A percentile compares a stretch with the other conserved stretches of the same genome.
phyloP scores from a whole-genome alignment of 2,113 vertebrate genomes.

The Potamarius usumacintae region DNA sequence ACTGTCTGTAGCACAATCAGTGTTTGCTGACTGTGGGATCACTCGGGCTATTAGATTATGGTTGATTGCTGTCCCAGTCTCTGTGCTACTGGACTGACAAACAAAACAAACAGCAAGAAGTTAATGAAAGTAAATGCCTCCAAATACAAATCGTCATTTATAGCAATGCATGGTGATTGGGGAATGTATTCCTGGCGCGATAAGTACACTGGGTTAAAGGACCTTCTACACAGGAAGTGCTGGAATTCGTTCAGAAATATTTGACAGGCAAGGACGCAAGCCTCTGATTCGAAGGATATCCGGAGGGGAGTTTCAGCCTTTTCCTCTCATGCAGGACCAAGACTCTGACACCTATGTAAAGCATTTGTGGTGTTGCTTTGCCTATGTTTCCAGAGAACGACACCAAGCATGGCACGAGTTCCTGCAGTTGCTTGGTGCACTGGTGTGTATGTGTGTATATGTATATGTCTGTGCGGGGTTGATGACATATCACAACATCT shows the following conservation, averaged over 20 bases:
- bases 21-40: conserved; percentile 10
- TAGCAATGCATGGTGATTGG: conserved; percentile 30
- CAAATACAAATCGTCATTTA: neutral
- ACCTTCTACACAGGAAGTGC: conserved; percentile 66
- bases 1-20: neutral
- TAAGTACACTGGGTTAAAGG: conserved; percentile 66
- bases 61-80: neutral
- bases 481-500: conserved; percentile 17
- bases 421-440: neutral
- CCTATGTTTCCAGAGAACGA: neutral
- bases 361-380: conserved; percentile 13
- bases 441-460: neutral
- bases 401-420: conserved; percentile 1
- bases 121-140: conserved; percentile 38
- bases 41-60: neutral
- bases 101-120: conserved; percentile 31
- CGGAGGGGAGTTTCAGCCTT: conserved; percentile 46
- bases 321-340: conserved; percentile 39
- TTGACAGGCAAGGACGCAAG: conserved; percentile 67
- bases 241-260: conserved; percentile 61
- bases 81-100: neutral
- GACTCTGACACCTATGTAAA: conserved; percentile 24
- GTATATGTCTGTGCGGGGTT: neutral
- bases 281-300: conserved; percentile 45
- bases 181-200: conserved; percentile 57